Conservation (phyloP, 1,140 invertebrate species). For the Battus philenor region DNA sequence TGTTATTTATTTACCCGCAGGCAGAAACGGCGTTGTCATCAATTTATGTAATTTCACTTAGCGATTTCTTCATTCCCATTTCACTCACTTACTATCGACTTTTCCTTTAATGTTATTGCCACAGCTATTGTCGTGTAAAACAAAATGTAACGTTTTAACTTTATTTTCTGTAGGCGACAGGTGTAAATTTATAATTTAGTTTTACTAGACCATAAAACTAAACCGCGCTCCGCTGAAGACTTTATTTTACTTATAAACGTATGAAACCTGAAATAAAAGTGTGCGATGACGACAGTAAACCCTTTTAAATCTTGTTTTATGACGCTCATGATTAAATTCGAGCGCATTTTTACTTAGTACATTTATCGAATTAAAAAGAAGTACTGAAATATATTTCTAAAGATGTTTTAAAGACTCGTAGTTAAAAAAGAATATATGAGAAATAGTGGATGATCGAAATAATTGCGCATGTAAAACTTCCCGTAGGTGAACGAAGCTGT, state of each 20-base stretch:
- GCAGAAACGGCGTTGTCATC: constrained; percentile 54
- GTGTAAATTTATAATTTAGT: constrained; percentile 18
- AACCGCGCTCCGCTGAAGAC: constrained; percentile 7
- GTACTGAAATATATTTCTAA: too few relatives aligned
- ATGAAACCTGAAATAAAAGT: constrained; percentile 17
- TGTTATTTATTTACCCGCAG: constrained; percentile 50
- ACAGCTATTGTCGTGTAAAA: constrained; percentile 10
- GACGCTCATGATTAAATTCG: constrained; percentile 10
- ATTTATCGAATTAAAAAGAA: constrained; percentile 16
- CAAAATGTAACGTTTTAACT: constrained; percentile 15
- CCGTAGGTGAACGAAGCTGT: too few relatives aligned
- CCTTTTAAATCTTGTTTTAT: constrained; percentile 15
- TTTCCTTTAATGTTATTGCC: constrained; percentile 14
- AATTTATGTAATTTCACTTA: constrained; percentile 55
- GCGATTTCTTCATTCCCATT: constrained; percentile 16
- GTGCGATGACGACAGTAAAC: constrained; percentile 11
- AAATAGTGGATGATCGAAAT: too few relatives aligned
- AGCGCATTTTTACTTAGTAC: not conserved
- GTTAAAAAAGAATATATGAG: too few relatives aligned
- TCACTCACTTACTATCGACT: constrained; percentile 9
- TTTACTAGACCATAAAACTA: constrained; percentile 15
- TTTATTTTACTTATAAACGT: constrained; percentile 18
- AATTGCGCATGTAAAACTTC: too few relatives aligned
- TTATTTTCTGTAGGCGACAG: constrained; percentile 13
- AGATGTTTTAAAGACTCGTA: too few relatives aligned